Base-by-base conservation (phyloP, 2,113 vertebrate species). In the Poecilia latipinna region DNA sequence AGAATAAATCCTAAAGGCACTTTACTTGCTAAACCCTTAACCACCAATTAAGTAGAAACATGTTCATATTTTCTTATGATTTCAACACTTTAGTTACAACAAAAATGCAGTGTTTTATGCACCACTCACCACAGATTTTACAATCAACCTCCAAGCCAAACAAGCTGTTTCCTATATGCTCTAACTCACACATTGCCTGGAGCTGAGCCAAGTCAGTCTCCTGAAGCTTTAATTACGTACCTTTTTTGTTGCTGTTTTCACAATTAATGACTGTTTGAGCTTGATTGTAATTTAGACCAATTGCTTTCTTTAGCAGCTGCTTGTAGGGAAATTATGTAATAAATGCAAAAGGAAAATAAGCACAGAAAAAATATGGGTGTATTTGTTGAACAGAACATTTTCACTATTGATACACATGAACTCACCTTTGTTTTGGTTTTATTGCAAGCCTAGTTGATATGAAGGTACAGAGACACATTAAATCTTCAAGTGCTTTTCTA, bases 111-210 rank as follows among this genome's bases (percentile, higher is more conserved):
- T 32, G 4, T 57, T 82, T 82, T 61, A 67, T 60, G 70, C 78
- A 77, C 71, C 66, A 70, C 26, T 82, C 73, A 68, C 35, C 76
- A 69, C 77, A 65, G 32, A 72, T 72, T 85, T 75, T 37, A 70
- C 66, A 75, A 77, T 70, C 71, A 57, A 62, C 72, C 74, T 71
- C 69, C 51, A 39, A 81, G 75, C 77, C 60, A 83, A 85, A 79
- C 73, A 81, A 77, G 72, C 74, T 77, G 82, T 74, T 85, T 81
- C 77, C 70, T 68, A 51, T 69, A 78, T 77, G 81, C 54, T 78
- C 57, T 68, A 31, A 62, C 39, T 75, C 71, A 79, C 64, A 48
- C 68, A 70, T 13, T n/a, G 44, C 54, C 75, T 33, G 24, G 26
- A 79, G 57, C 37, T 68, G 39, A 61, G 22, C 64, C 33, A 32